phyloP scores from a whole-genome alignment of 2,888 invertebrate species.

The Busseola fusca region DNA sequence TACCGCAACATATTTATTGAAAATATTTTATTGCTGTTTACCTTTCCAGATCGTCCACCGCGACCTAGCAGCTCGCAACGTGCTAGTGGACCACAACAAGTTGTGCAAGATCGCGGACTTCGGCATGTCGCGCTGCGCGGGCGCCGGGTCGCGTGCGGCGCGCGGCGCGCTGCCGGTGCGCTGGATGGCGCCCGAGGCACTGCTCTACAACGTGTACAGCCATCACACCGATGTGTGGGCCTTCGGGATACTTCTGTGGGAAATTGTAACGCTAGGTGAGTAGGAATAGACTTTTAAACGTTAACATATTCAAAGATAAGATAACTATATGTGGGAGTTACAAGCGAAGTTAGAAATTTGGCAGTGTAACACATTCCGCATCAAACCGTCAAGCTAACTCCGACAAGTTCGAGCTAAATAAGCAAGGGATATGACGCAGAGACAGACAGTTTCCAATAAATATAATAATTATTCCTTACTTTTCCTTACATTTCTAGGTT shows the following conservation, averaged over 20 bases:
- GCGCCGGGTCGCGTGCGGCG: slow-evolving; percentile 79
- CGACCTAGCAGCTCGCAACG: slow-evolving; percentile 95
- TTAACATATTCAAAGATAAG: background rate
- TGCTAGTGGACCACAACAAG: slow-evolving; percentile 95
- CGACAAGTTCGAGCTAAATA: too few relatives aligned
- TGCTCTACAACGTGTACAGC: slow-evolving; percentile 93
- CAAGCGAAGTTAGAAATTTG: background rate
- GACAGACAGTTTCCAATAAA: background rate
- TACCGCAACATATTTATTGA: background rate
- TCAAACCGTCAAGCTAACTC: background rate
- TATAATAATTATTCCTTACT: background rate
- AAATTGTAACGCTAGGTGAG: slow-evolving; percentile 94
- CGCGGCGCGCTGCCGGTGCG: slow-evolving; percentile 91
- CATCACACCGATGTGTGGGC: slow-evolving; percentile 96
- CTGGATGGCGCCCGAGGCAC: slow-evolving; percentile 96
- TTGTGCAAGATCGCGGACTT: slow-evolving; percentile 96
- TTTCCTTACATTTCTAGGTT: slow-evolving; percentile 89
- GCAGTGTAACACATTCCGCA: too few relatives aligned
- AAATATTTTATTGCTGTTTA: slow-evolving; percentile 14
- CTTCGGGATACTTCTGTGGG: slow-evolving; percentile 95
- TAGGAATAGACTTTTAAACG: background rate
- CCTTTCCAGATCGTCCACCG: slow-evolving; percentile 93
- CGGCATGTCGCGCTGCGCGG: slow-evolving; percentile 93
- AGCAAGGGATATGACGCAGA: background rate
- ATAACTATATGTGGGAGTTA: background rate